Conservation (phyloP, 2,797 vertebrate species). For the Chelmon rostratus region DNA sequence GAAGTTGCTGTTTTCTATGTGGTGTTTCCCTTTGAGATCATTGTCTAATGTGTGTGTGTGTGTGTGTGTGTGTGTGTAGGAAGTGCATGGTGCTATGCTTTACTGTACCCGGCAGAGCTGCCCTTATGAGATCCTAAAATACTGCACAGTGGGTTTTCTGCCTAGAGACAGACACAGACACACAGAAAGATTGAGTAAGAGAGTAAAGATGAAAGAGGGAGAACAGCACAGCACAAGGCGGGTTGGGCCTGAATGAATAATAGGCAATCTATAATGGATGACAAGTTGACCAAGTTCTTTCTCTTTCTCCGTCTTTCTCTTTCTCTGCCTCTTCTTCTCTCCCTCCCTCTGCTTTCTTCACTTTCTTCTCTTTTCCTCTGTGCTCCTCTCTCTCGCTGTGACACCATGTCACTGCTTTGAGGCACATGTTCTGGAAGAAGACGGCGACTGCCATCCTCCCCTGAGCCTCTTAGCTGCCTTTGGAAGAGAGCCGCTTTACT, state of each 20-base stretch:
- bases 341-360: conserved; percentile 14
- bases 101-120: conserved; percentile 33
- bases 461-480: conserved; percentile 80
- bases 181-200: conserved; percentile 58
- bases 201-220: conserved; percentile 62
- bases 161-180: conserved; percentile 73
- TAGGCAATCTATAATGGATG: conserved; percentile 80
- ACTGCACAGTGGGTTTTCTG: conserved; percentile 71
- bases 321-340: neutral
- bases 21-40: neutral
- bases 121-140: conserved; percentile 71
- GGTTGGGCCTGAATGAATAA: conserved; percentile 79
- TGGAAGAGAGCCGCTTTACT: conserved; percentile 75
- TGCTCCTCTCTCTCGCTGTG: conserved; percentile 61
- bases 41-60: conserved; percentile 14
- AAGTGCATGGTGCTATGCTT: conserved; percentile 33
- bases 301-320: conserved; percentile 24
- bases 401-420: conserved; percentile 80
- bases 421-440: conserved; percentile 78
- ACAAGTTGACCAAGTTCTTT: conserved; percentile 77
- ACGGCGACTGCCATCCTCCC: conserved; percentile 73
- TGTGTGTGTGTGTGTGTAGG: conserved; percentile 16
- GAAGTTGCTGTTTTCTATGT: neutral
- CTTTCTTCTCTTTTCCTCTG: conserved; percentile 37
- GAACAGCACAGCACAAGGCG: conserved; percentile 46